Evolutionary conservation across 92 coral and sea anemone genomes (phyloP), one percentile per base, ranked within the genome.

Genomic region (Zoanthus gigantus): DNA sequence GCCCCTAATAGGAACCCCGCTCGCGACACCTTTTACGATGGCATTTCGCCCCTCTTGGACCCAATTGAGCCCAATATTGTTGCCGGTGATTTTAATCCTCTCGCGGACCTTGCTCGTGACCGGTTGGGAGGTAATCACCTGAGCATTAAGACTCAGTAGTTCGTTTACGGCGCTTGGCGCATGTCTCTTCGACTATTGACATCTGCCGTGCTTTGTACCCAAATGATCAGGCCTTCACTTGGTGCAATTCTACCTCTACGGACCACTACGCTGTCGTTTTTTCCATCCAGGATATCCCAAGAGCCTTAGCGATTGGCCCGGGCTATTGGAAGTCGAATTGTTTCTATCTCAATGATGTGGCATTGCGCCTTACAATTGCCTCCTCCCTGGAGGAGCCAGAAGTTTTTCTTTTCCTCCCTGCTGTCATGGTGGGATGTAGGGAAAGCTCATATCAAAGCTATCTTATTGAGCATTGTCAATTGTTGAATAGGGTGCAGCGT

Each of bases 151-250:
- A 46, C 12, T 78, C 88, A 10, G 56, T 78, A 0, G 37, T 18
- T 3, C 69, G 57, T 5, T 63, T 94, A 0, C 2, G 31, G 0
- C 34, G 37, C 10, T 85, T 94, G 12, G 83, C 90, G 7, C 7
- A 32, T 4, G 23, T 30, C 0, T 82, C 90, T 18, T 58, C 77
- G 0, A 63, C 78, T 52, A 45, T 79, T 7, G 92, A 92, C 66
- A 57, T 82, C 0, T 94, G 96, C 94, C 84, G 94, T 11, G 46
- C 75, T 3, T 30, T 66, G 0, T 90, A 91, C 14, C 96, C 94
- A 1, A n/a, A 23, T 15, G 2, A 47, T 0, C 5, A 12, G 0
- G 65, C 86, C 14, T 93, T 71, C 29, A 69, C 96, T 6, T 91
- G 94, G 92, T 52, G 68, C 7, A 88, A 71, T 28, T 46, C 76